phyloP scores from a whole-genome alignment of 2,797 vertebrate genomes.

The Pseudomugil tenellus region DNA sequence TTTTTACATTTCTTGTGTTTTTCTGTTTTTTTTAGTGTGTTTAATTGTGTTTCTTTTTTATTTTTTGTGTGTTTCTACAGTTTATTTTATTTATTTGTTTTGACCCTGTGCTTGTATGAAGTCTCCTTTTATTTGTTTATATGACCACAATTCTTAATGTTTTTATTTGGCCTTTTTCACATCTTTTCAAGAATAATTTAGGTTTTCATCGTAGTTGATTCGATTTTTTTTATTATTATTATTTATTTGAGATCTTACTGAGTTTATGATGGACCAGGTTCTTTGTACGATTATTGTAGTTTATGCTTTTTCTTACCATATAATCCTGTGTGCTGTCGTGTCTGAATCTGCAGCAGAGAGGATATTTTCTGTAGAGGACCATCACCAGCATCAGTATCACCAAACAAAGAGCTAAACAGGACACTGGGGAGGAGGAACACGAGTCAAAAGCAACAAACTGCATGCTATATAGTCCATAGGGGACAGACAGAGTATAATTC shows the following conservation, averaged over 20 bases:
- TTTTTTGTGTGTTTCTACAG: too few species aligned
- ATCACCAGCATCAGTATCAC: slow-evolving; percentile 73
- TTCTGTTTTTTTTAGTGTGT: too few species aligned
- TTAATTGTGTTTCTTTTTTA: too few species aligned
- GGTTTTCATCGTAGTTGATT: too few species aligned
- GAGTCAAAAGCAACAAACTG: background rate
- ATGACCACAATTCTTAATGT: background rate
- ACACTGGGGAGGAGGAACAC: slow-evolving; percentile 47
- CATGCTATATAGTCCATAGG: too few species aligned
- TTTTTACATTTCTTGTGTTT: too few species aligned
- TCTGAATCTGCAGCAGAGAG: slow-evolving; percentile 74
- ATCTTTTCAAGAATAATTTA: too few species aligned
- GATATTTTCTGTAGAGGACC: slow-evolving; percentile 71
- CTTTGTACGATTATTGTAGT: background rate
- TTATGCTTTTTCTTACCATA: slow-evolving; percentile 48
- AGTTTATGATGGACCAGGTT: background rate
- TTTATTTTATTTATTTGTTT: too few species aligned
- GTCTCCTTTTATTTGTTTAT: background rate
- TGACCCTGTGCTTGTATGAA: too few species aligned
- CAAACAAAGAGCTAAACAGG: slow-evolving; percentile 68
- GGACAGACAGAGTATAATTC: background rate
- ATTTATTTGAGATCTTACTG: background rate
- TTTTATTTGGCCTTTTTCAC: background rate
- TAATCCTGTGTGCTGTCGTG: slow-evolving; percentile 61
- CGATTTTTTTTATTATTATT: background rate